Evolutionary conservation across 2,113 vertebrate species (phyloP), one percentile per base, ranked within the genome.

Genomic region (Pachypanchax playfairii): DNA sequence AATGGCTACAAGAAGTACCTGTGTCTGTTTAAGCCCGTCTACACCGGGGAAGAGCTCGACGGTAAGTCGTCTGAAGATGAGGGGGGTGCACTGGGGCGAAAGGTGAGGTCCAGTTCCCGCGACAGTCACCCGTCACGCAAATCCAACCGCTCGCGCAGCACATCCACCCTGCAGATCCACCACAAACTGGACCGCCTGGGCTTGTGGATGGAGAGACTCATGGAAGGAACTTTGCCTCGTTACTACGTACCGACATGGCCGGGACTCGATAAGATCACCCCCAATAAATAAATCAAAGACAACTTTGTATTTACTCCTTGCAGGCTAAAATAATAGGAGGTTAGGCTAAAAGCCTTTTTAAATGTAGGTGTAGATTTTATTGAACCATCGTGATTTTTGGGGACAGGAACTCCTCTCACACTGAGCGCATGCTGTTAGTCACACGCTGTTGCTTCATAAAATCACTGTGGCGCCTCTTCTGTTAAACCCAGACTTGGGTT

Each of bases 1-100:
- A 99, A 99, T 0, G 97, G 97, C 46, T 94, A 99, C 88, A 98
- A 97, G 85, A 98, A 98, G 47, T 99, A 98, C 88, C 94, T 98
- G 66, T 99, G 97, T 75, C 94, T 99, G 41, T 99, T 99, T 69
- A 97, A 93, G 85, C 96, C 96, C 1, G 91, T 92, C 64, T 96
- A 93, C 78, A 95, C 92, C 0, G 90, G 91, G 0, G 93, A 93
- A 5, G 95, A 96, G 0, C 87, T 91, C 1, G 91, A 92, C 48
- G 78, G 80, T 6, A 94, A 87, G 58, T 70, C 68, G 0, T 79
- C 91, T 0, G 85, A 94, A 36, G 95, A 94, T 4, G 85, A 90
- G 0, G 85, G 77, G 10, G 75, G 4, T 3, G 1, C 52, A 0
- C 29, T 61, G 1, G 80, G 46, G 17, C 72, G 90, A 13, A 80